Evolutionary conservation across 2,113 vertebrate genomes (phyloP).

Genomic region (Microtus pennsylvanicus): DNA sequence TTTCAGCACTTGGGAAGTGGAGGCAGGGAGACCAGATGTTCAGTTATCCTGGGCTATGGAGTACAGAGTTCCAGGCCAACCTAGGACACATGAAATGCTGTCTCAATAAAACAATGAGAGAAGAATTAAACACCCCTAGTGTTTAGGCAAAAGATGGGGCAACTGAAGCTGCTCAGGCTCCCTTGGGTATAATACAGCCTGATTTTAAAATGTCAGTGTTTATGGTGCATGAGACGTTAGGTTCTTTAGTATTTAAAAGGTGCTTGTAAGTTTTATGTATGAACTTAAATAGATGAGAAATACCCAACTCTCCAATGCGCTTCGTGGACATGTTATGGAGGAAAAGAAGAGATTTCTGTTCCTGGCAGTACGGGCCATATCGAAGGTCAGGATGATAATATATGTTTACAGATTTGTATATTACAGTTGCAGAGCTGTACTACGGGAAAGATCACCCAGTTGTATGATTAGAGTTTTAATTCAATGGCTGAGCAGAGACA

Average conservation of each 20-base stretch:
- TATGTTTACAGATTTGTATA: conserved; percentile 4
- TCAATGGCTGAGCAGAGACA: not conserved
- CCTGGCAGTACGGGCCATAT: not conserved
- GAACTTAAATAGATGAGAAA: not conserved
- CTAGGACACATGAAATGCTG: too few relatives aligned
- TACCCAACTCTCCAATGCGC: not conserved
- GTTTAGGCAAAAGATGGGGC: not conserved
- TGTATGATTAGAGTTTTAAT: not conserved
- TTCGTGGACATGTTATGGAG: not conserved
- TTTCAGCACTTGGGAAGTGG: not conserved
- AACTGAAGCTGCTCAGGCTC: not conserved
- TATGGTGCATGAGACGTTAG: not conserved
- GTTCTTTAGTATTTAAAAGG: conserved; percentile 28
- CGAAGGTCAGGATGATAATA: not conserved
- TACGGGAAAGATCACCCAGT: not conserved
- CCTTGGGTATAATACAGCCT: not conserved
- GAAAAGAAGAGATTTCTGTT: not conserved
- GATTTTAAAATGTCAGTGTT: conserved; percentile 6
- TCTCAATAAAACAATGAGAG: too few relatives aligned
- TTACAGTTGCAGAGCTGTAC: too few relatives aligned
- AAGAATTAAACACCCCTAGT: not conserved
- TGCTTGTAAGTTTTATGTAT: conserved; percentile 16
- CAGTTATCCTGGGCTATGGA: not conserved
- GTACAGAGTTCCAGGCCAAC: not conserved
- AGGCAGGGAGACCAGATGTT: too few relatives aligned